Conservation (phyloP, 2,888 invertebrate genomes). For the Aphelenchoides bicaudatus region DNA sequence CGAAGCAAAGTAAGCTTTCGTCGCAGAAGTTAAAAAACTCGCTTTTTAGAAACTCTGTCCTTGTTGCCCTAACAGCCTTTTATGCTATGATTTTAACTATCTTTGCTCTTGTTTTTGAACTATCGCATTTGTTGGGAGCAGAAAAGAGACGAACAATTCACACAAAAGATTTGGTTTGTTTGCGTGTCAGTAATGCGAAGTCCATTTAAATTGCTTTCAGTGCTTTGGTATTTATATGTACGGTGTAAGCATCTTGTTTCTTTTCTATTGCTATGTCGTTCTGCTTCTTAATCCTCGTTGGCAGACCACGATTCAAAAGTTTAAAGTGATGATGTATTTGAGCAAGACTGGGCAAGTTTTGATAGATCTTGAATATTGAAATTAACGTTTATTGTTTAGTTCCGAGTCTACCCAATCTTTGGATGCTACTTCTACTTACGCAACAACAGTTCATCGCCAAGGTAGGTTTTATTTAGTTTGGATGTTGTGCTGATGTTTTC, state of each 20-base stretch:
- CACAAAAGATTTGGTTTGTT: constrained; percentile 48
- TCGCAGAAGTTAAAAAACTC: neutral
- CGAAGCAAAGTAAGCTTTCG: constrained; percentile 24
- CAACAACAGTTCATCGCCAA: constrained; percentile 42
- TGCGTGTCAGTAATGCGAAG: constrained; percentile 7
- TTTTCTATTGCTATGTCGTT: constrained; percentile 53
- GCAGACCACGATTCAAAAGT: constrained; percentile 36
- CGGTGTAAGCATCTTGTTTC: constrained; percentile 47
- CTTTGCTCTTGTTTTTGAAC: constrained; percentile 52
- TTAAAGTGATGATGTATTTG: constrained; percentile 36
- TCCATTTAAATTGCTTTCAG: constrained; percentile 31
- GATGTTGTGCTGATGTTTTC: no score
- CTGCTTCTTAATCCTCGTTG: constrained; percentile 50
- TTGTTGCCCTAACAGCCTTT: constrained; percentile 48
- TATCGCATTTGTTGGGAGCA: constrained; percentile 50
- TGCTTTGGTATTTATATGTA: constrained; percentile 57
- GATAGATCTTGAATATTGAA: constrained; percentile 8
- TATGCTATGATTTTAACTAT: constrained; percentile 38
- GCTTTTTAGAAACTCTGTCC: constrained; percentile 40
- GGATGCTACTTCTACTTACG: constrained; percentile 31
- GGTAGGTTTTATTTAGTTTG: no score
- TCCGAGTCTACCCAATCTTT: constrained; percentile 9
- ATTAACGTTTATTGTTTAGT: neutral
- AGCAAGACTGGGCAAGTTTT: constrained; percentile 39
- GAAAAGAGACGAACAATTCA: constrained; percentile 42